These are phyloP conservation scores for Mactra quadrangularis DNA, from an alignment of 1,140 invertebrate species.

Conservation along the genomic window DNA sequence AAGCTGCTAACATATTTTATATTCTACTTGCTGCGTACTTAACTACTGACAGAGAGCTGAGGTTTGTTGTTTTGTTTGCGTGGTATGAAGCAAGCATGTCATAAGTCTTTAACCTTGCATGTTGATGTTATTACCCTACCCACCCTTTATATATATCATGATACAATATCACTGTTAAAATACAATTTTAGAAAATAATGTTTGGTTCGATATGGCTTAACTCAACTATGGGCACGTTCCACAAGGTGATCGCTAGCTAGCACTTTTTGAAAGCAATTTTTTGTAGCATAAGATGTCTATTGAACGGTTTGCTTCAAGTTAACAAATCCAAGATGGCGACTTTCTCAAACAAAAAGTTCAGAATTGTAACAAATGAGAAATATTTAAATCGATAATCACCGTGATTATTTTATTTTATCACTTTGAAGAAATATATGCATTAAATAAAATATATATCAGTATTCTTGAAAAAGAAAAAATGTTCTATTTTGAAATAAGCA, in stretches of 20 bases:
- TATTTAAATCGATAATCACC: too few species aligned
- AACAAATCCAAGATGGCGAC: too few species aligned
- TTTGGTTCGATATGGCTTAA: not conserved
- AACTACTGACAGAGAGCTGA: conserved; percentile 56
- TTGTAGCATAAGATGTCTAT: too few species aligned
- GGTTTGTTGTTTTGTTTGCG: conserved; percentile 64
- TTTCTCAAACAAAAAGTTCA: too few species aligned
- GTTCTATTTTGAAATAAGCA: too few species aligned
- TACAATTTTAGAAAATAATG: not conserved
- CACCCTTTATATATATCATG: not conserved
- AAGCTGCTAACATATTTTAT: conserved; percentile 38
- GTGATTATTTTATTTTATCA: too few species aligned
- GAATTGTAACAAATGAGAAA: too few species aligned
- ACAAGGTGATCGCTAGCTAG: too few species aligned
- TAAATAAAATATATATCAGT: too few species aligned
- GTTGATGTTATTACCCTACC: conserved; percentile 25
- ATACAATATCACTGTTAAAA: not conserved
- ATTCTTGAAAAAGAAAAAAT: not conserved
- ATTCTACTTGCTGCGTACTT: conserved; percentile 42
- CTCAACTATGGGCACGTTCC: not conserved
- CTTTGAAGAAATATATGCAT: too few species aligned
- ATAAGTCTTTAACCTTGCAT: conserved; percentile 10
- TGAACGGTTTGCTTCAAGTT: too few species aligned
- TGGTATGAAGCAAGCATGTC: conserved; percentile 55
- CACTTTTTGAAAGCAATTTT: too few species aligned